Percentiles rank a stretch among this genome's conserved stretches.
phyloP scores from a whole-genome alignment of 2,797 vertebrate species.

The Arnoldichthys spilopterus region DNA sequence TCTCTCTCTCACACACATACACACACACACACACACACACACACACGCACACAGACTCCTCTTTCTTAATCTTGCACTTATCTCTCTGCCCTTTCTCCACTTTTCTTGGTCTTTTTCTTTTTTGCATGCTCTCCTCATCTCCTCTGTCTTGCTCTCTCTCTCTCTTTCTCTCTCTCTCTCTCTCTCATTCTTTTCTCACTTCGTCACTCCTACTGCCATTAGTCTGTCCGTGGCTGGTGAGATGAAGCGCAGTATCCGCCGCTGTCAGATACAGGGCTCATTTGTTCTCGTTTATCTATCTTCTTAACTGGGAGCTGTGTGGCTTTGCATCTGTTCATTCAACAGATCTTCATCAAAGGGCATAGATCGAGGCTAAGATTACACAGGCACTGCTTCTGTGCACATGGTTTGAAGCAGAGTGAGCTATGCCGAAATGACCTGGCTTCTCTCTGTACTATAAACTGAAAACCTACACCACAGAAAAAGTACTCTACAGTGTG shows the following conservation, averaged over 20 bases:
- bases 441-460: slow-evolving; percentile 1
- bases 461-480: background rate
- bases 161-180: background rate
- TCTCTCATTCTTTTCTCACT: slow-evolving; percentile 51
- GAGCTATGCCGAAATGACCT: background rate
- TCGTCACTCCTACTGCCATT: slow-evolving; percentile 52
- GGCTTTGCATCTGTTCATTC: slow-evolving; percentile 41
- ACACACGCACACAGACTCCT: too few species aligned
- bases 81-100: slow-evolving; percentile 29
- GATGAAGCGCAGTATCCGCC: slow-evolving; percentile 57
- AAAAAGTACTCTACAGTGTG: background rate
- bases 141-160: background rate
- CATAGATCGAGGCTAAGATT: slow-evolving; percentile 22
- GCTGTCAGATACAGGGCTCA: slow-evolving; percentile 26
- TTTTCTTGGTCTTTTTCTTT: background rate
- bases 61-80: slow-evolving; percentile 57
- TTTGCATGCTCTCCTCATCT: background rate
- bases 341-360: slow-evolving; percentile 48
- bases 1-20: too few species aligned
- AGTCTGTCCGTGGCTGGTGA: slow-evolving; percentile 38
- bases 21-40: too few species aligned
- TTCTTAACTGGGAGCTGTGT: slow-evolving; percentile 41
- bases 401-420: background rate
- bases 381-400: slow-evolving; percentile 2
- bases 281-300: slow-evolving; percentile 56